A percentile compares a stretch with the other conserved stretches of the same genome.
Conservation (phyloP, 2,113 vertebrate genomes). For the Rafetus swinhoei region DNA sequence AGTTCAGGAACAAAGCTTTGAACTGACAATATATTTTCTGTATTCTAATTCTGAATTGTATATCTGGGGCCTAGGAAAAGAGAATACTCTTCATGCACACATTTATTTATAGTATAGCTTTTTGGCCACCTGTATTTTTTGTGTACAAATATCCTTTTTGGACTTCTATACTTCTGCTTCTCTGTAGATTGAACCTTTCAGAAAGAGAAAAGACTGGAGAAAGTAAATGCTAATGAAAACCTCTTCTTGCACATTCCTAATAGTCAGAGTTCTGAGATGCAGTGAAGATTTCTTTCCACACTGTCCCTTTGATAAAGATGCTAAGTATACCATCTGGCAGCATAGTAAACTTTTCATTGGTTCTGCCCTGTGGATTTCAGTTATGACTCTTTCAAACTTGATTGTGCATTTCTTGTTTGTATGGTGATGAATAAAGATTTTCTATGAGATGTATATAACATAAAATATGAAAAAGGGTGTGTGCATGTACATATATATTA, state of each 20-base stretch:
- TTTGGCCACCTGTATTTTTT: background rate
- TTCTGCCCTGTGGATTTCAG: background rate
- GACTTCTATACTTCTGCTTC: background rate
- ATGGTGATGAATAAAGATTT: background rate
- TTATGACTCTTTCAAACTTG: background rate
- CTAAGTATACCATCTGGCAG: background rate
- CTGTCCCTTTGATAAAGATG: background rate
- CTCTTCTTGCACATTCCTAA: background rate
- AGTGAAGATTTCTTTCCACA: background rate
- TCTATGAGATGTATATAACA: background rate
- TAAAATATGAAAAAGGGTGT: background rate
- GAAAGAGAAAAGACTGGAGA: background rate
- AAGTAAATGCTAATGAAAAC: background rate
- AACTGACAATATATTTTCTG: background rate
- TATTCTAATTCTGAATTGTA: background rate
- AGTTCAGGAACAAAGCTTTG: background rate
- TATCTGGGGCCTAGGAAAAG: background rate
- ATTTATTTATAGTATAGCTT: background rate
- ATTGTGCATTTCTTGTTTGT: background rate
- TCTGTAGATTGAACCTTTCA: background rate
- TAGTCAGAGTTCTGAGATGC: background rate
- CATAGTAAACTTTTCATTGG: background rate
- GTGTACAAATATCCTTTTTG: background rate
- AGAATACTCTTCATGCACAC: background rate
- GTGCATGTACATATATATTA: background rate